phyloP scores from a whole-genome alignment of 2,797 vertebrate genomes.

The Okamejei kenojei region DNA sequence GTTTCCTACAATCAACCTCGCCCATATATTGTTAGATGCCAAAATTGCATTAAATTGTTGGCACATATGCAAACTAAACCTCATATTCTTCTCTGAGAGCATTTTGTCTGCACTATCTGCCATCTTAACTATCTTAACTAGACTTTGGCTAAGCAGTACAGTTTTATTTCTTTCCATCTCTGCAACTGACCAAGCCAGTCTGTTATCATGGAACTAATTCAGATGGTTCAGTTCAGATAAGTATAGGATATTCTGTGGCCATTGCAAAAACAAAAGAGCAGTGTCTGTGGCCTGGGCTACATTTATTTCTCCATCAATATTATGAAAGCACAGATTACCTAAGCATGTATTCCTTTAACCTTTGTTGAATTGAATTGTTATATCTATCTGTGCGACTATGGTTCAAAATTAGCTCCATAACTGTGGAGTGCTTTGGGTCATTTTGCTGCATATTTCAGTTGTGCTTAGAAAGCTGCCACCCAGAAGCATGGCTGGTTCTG shows the following conservation, averaged over 20 bases:
- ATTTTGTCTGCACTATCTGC: background rate
- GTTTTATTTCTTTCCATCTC: background rate
- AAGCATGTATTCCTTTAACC: background rate
- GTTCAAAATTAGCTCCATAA: background rate
- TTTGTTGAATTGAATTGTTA: background rate
- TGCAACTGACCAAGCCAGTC: background rate
- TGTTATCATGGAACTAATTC: background rate
- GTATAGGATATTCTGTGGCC: background rate
- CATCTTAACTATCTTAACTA: background rate
- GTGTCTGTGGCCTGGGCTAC: background rate
- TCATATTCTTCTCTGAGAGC: background rate
- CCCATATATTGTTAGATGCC: background rate
- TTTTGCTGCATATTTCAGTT: background rate
- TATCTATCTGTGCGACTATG: background rate
- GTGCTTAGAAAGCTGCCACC: too few relatives aligned
- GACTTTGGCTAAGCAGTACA: background rate
- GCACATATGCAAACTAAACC: background rate
- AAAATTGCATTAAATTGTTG: background rate
- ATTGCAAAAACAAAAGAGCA: background rate
- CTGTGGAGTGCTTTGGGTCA: background rate
- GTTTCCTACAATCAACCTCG: background rate
- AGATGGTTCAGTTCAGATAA: background rate
- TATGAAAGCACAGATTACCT: background rate
- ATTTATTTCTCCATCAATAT: background rate
- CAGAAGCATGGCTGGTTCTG: too few relatives aligned